Percentiles rank a stretch among this genome's conserved stretches.
phyloP scores from a whole-genome alignment of 2,888 invertebrate genomes.

The Ennomos quercinarius region DNA sequence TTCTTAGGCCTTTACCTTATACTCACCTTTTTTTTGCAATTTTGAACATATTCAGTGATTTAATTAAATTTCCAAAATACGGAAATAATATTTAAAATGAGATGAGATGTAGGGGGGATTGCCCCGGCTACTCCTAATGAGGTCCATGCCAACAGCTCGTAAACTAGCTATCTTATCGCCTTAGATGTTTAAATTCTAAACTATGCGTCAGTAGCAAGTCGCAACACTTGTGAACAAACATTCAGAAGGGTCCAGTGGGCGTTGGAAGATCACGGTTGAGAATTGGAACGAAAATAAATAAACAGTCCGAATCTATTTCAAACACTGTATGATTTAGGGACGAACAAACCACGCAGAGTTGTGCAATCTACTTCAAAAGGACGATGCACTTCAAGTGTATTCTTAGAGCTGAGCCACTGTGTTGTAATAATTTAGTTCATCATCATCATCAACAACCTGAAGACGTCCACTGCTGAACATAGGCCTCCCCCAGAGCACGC shows the following conservation, averaged over 20 bases:
- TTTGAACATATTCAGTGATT: too few species aligned
- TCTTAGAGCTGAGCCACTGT: too few species aligned
- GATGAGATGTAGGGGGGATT: background rate
- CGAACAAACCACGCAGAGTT: too few species aligned
- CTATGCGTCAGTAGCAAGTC: conserved; percentile 19
- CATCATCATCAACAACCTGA: too few species aligned
- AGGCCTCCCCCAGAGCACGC: too few species aligned
- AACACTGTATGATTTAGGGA: conserved; percentile 23
- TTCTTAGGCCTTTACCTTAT: too few species aligned
- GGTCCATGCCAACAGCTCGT: conserved; percentile 6
- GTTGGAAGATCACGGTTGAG: conserved; percentile 17
- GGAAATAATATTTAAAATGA: too few species aligned
- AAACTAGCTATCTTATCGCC: conserved; percentile 19
- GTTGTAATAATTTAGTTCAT: background rate
- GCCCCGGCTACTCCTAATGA: background rate
- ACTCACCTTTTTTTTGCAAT: too few species aligned
- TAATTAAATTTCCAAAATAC: too few species aligned
- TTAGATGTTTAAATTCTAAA: conserved; percentile 14
- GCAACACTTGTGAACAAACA: conserved; percentile 16
- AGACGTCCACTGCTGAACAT: too few species aligned
- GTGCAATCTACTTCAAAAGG: too few species aligned
- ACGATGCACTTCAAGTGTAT: too few species aligned
- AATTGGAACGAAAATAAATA: conserved; percentile 18
- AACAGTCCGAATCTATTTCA: conserved; percentile 11
- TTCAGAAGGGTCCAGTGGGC: conserved; percentile 7